Conservation (phyloP, 2,888 invertebrate species). For the Acleris sparsana region DNA sequence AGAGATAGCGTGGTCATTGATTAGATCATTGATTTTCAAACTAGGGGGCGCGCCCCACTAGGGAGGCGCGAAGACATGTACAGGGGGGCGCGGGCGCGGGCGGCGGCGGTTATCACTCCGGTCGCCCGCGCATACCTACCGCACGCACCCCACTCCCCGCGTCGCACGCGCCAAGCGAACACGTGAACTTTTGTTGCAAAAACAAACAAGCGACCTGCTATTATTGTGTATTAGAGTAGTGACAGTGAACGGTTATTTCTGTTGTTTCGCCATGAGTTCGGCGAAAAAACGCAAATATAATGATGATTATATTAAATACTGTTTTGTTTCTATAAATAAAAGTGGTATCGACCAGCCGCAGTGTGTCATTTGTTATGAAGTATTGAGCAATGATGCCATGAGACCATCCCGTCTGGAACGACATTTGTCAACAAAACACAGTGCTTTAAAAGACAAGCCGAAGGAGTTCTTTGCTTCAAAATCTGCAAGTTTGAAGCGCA, state of each 20-base stretch:
- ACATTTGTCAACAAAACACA: slow-evolving; percentile 36
- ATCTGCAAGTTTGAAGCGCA: neutral
- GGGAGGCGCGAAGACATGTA: slow-evolving; percentile 6
- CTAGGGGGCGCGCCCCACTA: slow-evolving; percentile 5
- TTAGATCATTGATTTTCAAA: too few relatives aligned
- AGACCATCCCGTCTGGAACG: slow-evolving; percentile 34
- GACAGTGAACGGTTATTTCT: slow-evolving; percentile 19
- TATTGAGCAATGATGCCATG: slow-evolving; percentile 37
- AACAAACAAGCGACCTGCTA: slow-evolving; percentile 4
- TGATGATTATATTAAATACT: slow-evolving; percentile 34
- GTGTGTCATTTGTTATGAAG: slow-evolving; percentile 38
- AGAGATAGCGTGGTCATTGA: too few relatives aligned
- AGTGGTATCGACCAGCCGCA: slow-evolving; percentile 37
- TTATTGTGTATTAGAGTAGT: slow-evolving; percentile 14
- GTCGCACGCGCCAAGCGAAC: slow-evolving; percentile 1
- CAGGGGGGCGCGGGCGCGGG: neutral
- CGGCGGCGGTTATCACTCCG: neutral
- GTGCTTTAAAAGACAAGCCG: slow-evolving; percentile 35
- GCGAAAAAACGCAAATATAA: slow-evolving; percentile 32
- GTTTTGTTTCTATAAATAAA: slow-evolving; percentile 37
- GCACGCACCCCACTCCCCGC: neutral
- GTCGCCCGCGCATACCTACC: neutral
- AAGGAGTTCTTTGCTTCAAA: slow-evolving; percentile 20
- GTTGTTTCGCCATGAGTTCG: slow-evolving; percentile 28
- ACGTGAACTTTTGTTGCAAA: slow-evolving; percentile 4